Percentiles rank a stretch among this genome's conserved stretches.
phyloP scores from a whole-genome alignment of 2,797 vertebrate species.

The Bradypodion ventrale region DNA sequence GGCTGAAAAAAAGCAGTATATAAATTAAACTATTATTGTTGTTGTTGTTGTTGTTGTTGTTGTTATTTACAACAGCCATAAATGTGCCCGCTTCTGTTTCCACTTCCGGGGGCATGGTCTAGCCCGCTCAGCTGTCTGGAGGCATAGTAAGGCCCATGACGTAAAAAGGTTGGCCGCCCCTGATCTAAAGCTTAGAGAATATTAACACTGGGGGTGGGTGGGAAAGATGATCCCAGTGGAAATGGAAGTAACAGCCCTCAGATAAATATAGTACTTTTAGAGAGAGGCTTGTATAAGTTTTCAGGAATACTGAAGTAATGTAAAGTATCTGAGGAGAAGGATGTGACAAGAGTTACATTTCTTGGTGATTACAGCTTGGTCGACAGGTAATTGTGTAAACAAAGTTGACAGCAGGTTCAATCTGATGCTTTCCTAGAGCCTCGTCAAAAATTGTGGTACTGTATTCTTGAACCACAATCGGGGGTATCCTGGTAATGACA shows the following conservation, averaged over 20 bases:
- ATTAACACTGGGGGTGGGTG: conserved; percentile 34
- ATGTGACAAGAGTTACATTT: conserved; percentile 18
- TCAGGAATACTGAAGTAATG: conserved; percentile 40
- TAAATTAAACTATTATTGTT: too few species aligned
- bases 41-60: too few species aligned
- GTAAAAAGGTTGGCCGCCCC: too few species aligned
- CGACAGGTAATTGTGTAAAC: conserved; percentile 45
- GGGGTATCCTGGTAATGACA: too few species aligned
- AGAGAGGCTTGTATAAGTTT: conserved; percentile 40
- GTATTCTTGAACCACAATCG: too few species aligned
- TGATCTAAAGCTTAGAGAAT: conserved; percentile 3
- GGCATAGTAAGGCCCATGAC: too few species aligned
- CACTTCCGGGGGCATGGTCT: too few species aligned
- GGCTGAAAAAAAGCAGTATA: too few species aligned
- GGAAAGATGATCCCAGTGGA: conserved; percentile 52
- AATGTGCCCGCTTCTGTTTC: too few species aligned
- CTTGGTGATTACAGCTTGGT: conserved; percentile 22
- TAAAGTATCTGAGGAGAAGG: conserved; percentile 59
- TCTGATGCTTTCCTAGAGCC: conserved; percentile 40
- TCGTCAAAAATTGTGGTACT: too few species aligned
- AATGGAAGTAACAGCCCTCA: conserved; percentile 57
- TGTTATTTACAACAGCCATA: too few species aligned
- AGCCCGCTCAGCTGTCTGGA: too few species aligned
- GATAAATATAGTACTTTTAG: conserved; percentile 51
- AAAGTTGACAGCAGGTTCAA: conserved; percentile 51